Evolutionary conservation across 1,140 invertebrate species (phyloP), one percentile per base, ranked within the genome.

Genomic region (Lasioglossum baleicum): DNA sequence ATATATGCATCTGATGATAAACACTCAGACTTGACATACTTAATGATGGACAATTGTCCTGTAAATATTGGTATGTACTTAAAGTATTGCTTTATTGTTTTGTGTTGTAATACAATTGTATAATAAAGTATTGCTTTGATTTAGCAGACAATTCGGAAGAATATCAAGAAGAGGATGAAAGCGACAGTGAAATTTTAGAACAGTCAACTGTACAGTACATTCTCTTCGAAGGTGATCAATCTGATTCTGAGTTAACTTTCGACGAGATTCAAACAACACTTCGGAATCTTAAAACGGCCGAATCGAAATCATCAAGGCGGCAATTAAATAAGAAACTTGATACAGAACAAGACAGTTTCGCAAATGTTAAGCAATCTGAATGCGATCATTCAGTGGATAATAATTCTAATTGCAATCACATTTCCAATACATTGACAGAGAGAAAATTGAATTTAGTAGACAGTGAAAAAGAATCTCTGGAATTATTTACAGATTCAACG

Each of bases 131-230:
- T 31, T 48, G 22, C 26, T 44, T 48, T 71, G 73, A 60, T 66
- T 78, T 61, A 64, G 70, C 15, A 22, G 75, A 70, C 74, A 68
- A 79, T 20, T 63, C 75, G 56, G 68, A 80, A 68, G 71, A 75
- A 48, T 85, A 51, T 20, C 44, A 42, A 17, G 83, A 82, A 66
- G 22, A 61, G 17, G 44, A 88, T 20, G 83, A 88, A 68, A 88
- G 80, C 68, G 85, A 89, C 13, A 80, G 80, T 53, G 91, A 92
- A 81, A 56, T 92, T 35, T 63, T 92, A 40, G 85, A 92, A 72
- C 87, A 90, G 58, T 92, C 92, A 40, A 93, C 91, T n/a, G 92
- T 92, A 60, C 91, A 93, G 80, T 91, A 90, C 63, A 91, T 92
- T 51, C 77, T 93, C 10, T 89, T 87, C 2, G 90, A 90, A 51